Base-by-base conservation (phyloP, 2,888 invertebrate species). In the Aricia artaxerxes region DNA sequence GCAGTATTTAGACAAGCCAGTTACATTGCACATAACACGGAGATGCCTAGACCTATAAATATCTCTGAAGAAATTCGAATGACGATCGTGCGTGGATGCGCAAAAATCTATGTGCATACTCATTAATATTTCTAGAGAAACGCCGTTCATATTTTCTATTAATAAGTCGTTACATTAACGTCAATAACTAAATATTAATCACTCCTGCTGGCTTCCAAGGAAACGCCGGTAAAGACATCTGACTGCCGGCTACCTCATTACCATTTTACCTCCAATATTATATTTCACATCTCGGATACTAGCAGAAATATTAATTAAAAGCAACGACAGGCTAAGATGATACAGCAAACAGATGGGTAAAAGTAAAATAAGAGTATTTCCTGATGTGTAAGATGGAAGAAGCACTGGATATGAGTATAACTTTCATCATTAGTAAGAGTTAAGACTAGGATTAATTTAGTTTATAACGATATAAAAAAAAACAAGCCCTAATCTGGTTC, bases 291-390 rank as follows among this genome's bases (percentile, higher is more conserved):
- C 86, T 83, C 83, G 83, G 85, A 85, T 84, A 85, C 84, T 83
- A 82, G 84, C 82, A 85, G 87, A 88, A 88, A 88, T 88, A 87
- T 87, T 88, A 87, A 88, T 88, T 88, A 87, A 87, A 86, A 84
- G 77, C 78, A 82, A 82, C 82, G 80, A 81, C 81, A 78, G 81
- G 80, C 49, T 77, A 75, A 78, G 78, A 78, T 49, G n/a, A 78
- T 49, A 38, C 49, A 64, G 77, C 60, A 35, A 13, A 53, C 44
- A 80, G 82, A 82, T 1, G 73, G 16, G 73, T 69, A 49, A n/a
- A 64, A 31, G 69, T 1, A 35, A 11, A 69, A 69, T 35, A 13
- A 31, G 64, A 64, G 31, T 11, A 69, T 13, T 69, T 69, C 61
- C 61, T 69, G 69, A 13, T 35, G 1, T 9, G 49, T 49, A 9